Evolutionary conservation across 1,140 invertebrate genomes (phyloP), one percentile per base, ranked within the genome.

Genomic region (Drosophila yakuba): DNA sequence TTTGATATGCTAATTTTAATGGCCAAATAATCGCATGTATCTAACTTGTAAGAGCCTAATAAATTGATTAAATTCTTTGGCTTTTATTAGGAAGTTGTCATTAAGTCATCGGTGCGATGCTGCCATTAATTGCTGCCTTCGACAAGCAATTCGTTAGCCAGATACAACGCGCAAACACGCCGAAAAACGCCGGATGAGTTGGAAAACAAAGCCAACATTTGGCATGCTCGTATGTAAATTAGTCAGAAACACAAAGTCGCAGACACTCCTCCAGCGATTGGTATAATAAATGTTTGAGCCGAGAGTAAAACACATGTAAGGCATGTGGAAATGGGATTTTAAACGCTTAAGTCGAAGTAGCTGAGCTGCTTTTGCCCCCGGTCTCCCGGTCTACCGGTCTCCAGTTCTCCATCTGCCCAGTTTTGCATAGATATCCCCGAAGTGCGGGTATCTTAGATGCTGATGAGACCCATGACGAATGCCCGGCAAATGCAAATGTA

Each of bases 81-180:
- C 68, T 72, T 82, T 82, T 76, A 82, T 88, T 88, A 88, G 78
- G 82, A 86, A 86, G 82, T 86, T 86, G 83, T 88, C 82, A 86
- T 86, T 86, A 86, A 86, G 82, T 79, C 82, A 76, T 86, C 82
- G 72, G 58, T 59, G 45, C 60, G 56, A 44, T 38, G 75, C 72
- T 76, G 84, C 84, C 63, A 86, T 86, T 88, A 86, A 86, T 88
- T 86, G 84, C 56, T 67, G 75, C 66, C 80, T 82, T 57, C 43
- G 77, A 84, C 62, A 86, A 78, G 73, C 81, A 84, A 84, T 85
- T 86, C 79, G 67, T 82, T 88, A 88, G 69, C 62, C 48, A 11
- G 44, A 43, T 8, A 56, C 54, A 59, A 54, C 35, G 36, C 17
- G 41, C 39, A 57, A 59, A 66, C 48, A 82, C 39, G 57, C 51